phyloP scores from a whole-genome alignment of 2,888 invertebrate genomes.

The Thereva nobilitata region DNA sequence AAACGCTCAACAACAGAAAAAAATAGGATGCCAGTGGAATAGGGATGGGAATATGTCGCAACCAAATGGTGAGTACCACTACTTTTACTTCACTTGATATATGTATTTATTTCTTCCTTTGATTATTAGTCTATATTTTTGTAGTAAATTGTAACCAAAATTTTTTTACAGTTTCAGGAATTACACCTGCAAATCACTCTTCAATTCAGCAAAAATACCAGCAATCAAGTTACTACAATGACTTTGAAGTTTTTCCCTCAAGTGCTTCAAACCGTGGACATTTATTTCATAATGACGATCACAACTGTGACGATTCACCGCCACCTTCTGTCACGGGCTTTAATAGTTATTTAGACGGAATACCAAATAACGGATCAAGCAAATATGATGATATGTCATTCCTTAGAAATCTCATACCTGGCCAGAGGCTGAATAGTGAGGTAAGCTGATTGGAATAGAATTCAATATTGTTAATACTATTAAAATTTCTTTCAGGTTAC shows the following conservation, averaged over 20 bases:
- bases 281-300: conserved; percentile 45
- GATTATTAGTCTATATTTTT: too few species aligned
- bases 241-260: conserved; percentile 53
- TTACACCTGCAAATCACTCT: background rate
- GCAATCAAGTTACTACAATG: conserved; percentile 55
- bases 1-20: conserved; percentile 50
- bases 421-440: conserved; percentile 58
- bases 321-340: conserved; percentile 55
- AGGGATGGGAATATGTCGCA: background rate
- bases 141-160: too few species aligned
- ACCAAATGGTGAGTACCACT: conserved; percentile 30
- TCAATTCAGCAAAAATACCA: conserved; percentile 53
- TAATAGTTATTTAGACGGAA: conserved; percentile 55
- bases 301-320: conserved; percentile 56
- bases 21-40: conserved; percentile 50
- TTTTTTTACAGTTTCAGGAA: too few species aligned
- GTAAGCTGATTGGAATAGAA: conserved; percentile 43
- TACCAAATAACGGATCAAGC: conserved; percentile 54
- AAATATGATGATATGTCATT: conserved; percentile 57
- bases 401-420: conserved; percentile 57
- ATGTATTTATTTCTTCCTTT: too few species aligned
- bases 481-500: conserved; percentile 50
- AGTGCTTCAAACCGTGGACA: background rate
- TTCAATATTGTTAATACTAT: background rate
- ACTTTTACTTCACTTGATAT: too few species aligned